Base-by-base conservation (phyloP, 2,797 vertebrate species). In the Gadopsis marmoratus region DNA sequence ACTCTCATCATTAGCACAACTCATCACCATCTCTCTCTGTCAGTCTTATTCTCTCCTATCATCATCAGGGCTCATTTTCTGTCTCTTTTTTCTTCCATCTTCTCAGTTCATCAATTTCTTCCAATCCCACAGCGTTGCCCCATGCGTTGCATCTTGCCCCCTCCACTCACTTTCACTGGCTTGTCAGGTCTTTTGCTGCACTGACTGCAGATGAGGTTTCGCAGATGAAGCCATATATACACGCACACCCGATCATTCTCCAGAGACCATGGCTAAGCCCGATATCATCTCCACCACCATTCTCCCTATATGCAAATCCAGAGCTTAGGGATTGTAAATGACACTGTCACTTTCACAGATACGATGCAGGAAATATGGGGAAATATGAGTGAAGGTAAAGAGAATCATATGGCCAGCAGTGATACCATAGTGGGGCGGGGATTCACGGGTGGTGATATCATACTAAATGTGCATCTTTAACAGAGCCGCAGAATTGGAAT, bases 331-430 rank as follows among this genome's bases (percentile, higher is more conserved):
- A 86, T 80, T 85, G 88, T 92, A 93, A 93, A 95, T 94, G 92
- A 90, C 84, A 64, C 87, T 90, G 91, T 93, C 92, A 93, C 82
- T 83, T 90, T 71, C 41, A 19, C 62, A 81, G 94, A 93, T 94
- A 93, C 91, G 89, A 88, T 81, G 74, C 26, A 54, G 83, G 50
- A 84, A 92, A 91, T 88, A 89, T 79, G 82, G 87, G 86, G 84
- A 91, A 83, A 26, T 26, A 26, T 26, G 71, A 91, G 83, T 68
- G 63, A 74, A 82, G 74, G 86, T 87, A 85, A 88, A 87, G 77
- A 76, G 74, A 90, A 80, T 85, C 82, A 70, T 86, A 84, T 78
- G 86, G 86, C 75, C 51, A 69, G 67, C 66, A 56, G 74, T 75
- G 89, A 92, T 90, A 91, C 60, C 60, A 71, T 51, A 59, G 85